Base-by-base conservation (phyloP, 2,888 invertebrate genomes). In the Volucella bombylans region DNA sequence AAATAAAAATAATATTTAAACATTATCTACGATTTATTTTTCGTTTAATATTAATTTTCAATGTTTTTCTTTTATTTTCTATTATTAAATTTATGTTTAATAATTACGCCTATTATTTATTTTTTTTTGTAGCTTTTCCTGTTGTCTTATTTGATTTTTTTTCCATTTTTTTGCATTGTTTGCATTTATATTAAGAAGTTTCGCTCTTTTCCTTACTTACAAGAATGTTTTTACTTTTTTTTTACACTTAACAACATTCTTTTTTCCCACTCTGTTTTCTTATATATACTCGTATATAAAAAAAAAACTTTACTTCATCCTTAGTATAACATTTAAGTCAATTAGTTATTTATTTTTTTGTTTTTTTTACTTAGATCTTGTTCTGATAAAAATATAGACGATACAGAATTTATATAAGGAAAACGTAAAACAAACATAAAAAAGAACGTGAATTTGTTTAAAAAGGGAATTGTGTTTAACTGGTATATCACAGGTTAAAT, bases 1-100 rank as follows among this genome's bases (percentile, higher is more conserved):
- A 81, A 76, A 81, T 85, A 85, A 81, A 85, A 77, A 85, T 85
- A 85, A 64, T 76, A 81, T 85, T 31, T 85, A 85, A 81, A 85
- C 85, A 81, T 85, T 85, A 85, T 72, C 81, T 85, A 85, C 76
- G 76, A 64, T 85, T 80, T 80, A 71, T 62, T 61, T 52, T n/a
- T 14, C 14, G 45, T 43, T 71, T 61, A 45, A 69, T 68, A 77
- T 69, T 62, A 69, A 15, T 78, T 49, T 59, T 62, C 38, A 69
- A 69, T 77, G 65, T n/a, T 68, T 59, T 39, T 4, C 9, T 72
- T 45, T 45, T 69, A 31, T 12, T 69, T 43, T 54, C 49, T 72
- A 73, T 64, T 69, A 49, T 65, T 78, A 47, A 68, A 49, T 73
- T 64, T 73, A 82, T 64, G 64, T 71, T 80, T 76, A 72, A 62